Evolutionary conservation across 2,113 vertebrate species (phyloP), one percentile per base, ranked within the genome.

Genomic region (Hydropotes inermis): DNA sequence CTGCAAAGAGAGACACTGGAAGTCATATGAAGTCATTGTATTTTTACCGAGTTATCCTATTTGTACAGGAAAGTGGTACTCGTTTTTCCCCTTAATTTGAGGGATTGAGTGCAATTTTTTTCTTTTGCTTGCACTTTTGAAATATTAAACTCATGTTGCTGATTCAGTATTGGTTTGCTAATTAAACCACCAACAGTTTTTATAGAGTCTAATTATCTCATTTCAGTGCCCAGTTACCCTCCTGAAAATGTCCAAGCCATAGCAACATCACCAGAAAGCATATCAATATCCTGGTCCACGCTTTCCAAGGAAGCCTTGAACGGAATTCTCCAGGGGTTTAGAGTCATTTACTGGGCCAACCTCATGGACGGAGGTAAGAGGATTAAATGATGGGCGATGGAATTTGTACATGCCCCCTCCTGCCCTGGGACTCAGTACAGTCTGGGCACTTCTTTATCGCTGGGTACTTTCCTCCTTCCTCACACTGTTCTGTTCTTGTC

Each of bases 331-430:
- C 99, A 99, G 98, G 99, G 99, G 21, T 99, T 99, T 98, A 98
- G 99, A 85, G 99, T 99, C 96, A 99, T 99, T 97, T 99, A 99
- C 99, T 99, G 99, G 99, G 99, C 99, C 97, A 99, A 99, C 97
- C 99, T 99, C 98, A 99, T 99, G 94, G 99, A 99, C 0, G 99
- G 99, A 99, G 99, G 99, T 99, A 98, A 98, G 99, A 89, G 36
- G 28, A 6, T 25, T 2, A 9, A 47, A 15, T 15, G 0, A 4
- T 33, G 0, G 0, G 2, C 0, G 0, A 3, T 36, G 13, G 50
- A 3, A 28, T 58, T 33, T 43, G 52, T 43, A 43, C 57, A 25
- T 43, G 4, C 19, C 30, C 17, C 4, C n/a, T 52, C 14, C 50
- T 39, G 10, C 6, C 0, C 0, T 16, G 21, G 70, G 70, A 9